A percentile compares a stretch with the other conserved stretches of the same genome.
Evolutionary conservation across 2,797 vertebrate genomes (phyloP).

Genomic region (Labeo calbasu): DNA sequence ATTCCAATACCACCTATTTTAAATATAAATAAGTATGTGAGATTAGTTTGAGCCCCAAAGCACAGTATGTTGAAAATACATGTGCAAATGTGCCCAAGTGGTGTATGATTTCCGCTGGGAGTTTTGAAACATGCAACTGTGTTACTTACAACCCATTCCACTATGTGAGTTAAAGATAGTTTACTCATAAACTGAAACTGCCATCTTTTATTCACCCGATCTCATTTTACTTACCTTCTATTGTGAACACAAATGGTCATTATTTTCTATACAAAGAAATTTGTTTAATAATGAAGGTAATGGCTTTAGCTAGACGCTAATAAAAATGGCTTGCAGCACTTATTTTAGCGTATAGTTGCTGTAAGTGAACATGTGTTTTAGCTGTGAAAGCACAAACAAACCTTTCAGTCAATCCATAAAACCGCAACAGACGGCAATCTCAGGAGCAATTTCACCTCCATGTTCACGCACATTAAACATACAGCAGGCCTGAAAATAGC

Average conservation of each 20-base stretch:
- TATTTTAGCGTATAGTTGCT: background rate
- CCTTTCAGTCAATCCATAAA: slow-evolving; percentile 11
- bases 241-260: background rate
- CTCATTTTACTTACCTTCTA: background rate
- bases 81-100: background rate
- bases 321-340: background rate
- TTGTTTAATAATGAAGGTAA: background rate
- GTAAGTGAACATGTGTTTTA: background rate
- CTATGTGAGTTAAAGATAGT: background rate
- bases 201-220: background rate
- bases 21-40: background rate
- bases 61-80: background rate
- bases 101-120: slow-evolving; percentile 1
- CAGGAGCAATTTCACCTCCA: slow-evolving; percentile 20
- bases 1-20: background rate
- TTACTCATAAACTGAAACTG: background rate
- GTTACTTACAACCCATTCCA: background rate
- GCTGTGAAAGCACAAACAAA: background rate
- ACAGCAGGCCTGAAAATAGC: slow-evolving; percentile 8
- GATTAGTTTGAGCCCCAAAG: slow-evolving; percentile 10
- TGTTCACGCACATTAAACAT: slow-evolving; percentile 20
- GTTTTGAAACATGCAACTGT: background rate
- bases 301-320: background rate
- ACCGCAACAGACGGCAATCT: background rate
- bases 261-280: background rate